Conservation (phyloP, 2,888 invertebrate species). For the Sialis lutaria region DNA sequence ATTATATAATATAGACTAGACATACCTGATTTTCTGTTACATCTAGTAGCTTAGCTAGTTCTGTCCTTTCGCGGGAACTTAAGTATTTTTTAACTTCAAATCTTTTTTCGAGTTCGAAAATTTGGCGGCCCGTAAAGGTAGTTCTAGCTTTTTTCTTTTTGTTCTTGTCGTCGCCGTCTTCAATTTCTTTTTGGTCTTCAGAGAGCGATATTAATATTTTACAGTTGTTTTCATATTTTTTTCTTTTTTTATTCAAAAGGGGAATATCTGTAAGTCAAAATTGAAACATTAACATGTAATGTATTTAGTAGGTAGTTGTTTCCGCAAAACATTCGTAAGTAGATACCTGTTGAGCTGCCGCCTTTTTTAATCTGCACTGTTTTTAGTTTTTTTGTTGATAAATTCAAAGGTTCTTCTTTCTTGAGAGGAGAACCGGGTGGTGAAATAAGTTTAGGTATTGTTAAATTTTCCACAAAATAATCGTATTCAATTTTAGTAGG, state of each 20-base stretch:
- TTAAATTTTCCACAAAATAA: background rate
- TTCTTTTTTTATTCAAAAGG: background rate
- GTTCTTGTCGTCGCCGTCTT: conserved; percentile 31
- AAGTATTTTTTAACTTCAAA: conserved; percentile 93
- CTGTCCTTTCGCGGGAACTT: conserved; percentile 83
- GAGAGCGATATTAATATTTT: conserved; percentile 8
- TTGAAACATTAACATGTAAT: no score
- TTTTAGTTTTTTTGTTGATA: no score
- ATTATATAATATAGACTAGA: conserved; percentile 2
- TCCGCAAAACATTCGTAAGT: no score
- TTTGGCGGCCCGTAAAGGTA: conserved; percentile 89
- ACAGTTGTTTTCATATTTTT: conserved; percentile 4
- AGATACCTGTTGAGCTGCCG: no score
- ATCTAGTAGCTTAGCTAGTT: conserved; percentile 83
- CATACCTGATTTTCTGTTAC: conserved; percentile 94
- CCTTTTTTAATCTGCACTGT: no score
- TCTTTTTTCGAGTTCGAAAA: conserved; percentile 91
- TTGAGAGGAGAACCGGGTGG: no score
- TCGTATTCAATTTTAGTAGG: conserved; percentile 9
- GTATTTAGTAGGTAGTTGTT: no score
- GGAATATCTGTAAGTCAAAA: no score
- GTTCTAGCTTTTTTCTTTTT: conserved; percentile 80
- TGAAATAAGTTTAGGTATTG: background rate
- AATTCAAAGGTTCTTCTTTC: no score
- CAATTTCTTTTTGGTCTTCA: conserved; percentile 29